Evolutionary conservation across 2,888 invertebrate genomes (phyloP).

Genomic region (Parnassius orleans): DNA sequence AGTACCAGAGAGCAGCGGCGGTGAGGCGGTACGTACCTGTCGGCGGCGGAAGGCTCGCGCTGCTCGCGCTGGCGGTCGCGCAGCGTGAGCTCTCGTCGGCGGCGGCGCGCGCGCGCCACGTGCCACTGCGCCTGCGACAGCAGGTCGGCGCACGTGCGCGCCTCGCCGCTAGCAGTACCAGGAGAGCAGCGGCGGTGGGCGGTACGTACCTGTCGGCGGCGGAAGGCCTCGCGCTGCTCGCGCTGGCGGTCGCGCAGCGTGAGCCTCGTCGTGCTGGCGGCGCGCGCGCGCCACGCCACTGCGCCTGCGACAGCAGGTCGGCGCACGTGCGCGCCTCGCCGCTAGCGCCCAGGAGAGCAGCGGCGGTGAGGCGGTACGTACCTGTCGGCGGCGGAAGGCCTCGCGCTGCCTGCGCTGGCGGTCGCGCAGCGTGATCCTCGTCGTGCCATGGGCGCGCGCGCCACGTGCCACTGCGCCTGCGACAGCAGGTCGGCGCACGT

Average conservation of each 20-base stretch:
- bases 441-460: slow-evolving; percentile 95
- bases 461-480: slow-evolving; percentile 98
- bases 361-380: slow-evolving; percentile 49
- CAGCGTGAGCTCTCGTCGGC: slow-evolving; percentile 91
- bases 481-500: slow-evolving; percentile 97
- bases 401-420: no score
- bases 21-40: background rate
- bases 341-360: background rate
- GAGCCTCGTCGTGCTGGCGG: slow-evolving; percentile 94
- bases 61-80: slow-evolving; percentile 44
- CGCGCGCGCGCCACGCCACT: slow-evolving; percentile 95
- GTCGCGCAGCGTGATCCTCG: slow-evolving; percentile 91
- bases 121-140: slow-evolving; percentile 98
- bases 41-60: background rate
- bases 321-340: slow-evolving; percentile 95
- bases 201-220: background rate
- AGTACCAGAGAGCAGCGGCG: slow-evolving; percentile 56
- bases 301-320: slow-evolving; percentile 97
- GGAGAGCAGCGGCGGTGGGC: background rate
- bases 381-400: background rate
- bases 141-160: slow-evolving; percentile 96
- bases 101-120: slow-evolving; percentile 93
- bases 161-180: slow-evolving; percentile 80
- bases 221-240: background rate
- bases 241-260: no score